A percentile compares a stretch with the other conserved stretches of the same genome.
These are phyloP conservation scores for Apistogramma diplotaenia DNA, from an alignment of 2,113 vertebrate genomes.

Conservation along the genomic window DNA sequence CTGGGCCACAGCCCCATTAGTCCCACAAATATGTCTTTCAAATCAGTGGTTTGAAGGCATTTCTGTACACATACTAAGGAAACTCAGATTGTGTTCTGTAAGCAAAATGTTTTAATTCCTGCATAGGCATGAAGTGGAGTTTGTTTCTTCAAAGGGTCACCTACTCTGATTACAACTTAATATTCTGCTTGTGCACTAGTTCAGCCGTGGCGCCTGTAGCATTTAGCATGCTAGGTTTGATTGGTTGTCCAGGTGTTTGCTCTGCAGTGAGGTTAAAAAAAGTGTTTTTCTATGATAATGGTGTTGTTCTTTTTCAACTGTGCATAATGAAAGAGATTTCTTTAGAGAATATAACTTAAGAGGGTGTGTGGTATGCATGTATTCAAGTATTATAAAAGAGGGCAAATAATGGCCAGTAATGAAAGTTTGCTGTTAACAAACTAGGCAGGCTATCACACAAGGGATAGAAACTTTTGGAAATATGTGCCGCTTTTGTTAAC, in stretches of 20 bases:
- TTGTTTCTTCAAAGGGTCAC: slow-evolving; percentile 59
- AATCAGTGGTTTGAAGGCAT: slow-evolving; percentile 60
- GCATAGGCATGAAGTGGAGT: slow-evolving; percentile 18
- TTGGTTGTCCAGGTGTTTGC: slow-evolving; percentile 25
- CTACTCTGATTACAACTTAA: slow-evolving; percentile 52
- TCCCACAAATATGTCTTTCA: slow-evolving; percentile 67
- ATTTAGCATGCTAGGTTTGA: slow-evolving; percentile 35
- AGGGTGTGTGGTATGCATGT: neutral
- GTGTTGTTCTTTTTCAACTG: neutral
- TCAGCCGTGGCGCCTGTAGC: slow-evolving; percentile 19
- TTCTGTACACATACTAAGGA: slow-evolving; percentile 41
- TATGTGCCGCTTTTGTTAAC: neutral
- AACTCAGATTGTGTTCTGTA: slow-evolving; percentile 34
- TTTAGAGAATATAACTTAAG: neutral
- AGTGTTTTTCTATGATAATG: neutral
- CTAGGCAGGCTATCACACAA: neutral
- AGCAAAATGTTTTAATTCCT: slow-evolving; percentile 41
- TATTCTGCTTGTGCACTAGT: slow-evolving; percentile 44
- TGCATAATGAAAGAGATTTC: neutral
- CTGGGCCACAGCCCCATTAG: slow-evolving; percentile 68
- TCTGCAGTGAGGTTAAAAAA: neutral
- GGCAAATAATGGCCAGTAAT: neutral
- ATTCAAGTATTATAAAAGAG: neutral
- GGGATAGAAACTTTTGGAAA: neutral
- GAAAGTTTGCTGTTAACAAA: neutral